Percentiles rank a stretch among this genome's conserved stretches.
Evolutionary conservation across 2,888 invertebrate species (phyloP).

Genomic region (Eurytoma adleriae): DNA sequence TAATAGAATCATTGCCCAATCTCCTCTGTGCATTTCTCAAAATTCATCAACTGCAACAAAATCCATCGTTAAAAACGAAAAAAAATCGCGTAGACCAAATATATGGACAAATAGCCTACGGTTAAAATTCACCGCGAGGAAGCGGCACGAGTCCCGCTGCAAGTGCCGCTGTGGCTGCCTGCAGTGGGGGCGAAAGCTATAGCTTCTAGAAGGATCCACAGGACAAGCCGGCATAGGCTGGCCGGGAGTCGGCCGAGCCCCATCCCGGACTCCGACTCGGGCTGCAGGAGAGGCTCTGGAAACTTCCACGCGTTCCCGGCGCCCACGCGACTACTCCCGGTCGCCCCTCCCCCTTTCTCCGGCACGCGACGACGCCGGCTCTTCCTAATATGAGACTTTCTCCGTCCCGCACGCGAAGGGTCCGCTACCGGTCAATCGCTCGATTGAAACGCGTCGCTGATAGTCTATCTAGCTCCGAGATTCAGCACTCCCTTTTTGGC

Average conservation of each 20-base stretch:
- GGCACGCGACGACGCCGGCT: constrained; percentile 10
- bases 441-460: too few relatives aligned
- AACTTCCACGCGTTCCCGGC: constrained; percentile 67
- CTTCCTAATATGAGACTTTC: not conserved
- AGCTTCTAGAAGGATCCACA: constrained; percentile 15
- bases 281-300: constrained; percentile 63
- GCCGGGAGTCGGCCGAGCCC: not conserved
- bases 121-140: too few relatives aligned
- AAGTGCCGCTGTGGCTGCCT: not conserved
- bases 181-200: not conserved
- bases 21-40: too few relatives aligned
- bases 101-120: too few relatives aligned
- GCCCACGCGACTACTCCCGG: constrained; percentile 46
- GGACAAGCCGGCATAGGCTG: not conserved
- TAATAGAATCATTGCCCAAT: too few relatives aligned
- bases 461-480: too few relatives aligned
- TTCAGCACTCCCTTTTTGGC: too few relatives aligned
- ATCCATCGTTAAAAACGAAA: too few relatives aligned
- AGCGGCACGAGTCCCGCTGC: not conserved
- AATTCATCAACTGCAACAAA: too few relatives aligned
- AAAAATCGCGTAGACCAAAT: too few relatives aligned
- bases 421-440: too few relatives aligned
- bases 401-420: not conserved
- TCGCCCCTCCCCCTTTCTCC: constrained; percentile 20
- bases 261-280: not conserved